These are phyloP conservation scores for Conopomorpha cramerella DNA, from an alignment of 1,140 invertebrate species.

Conservation along the genomic window DNA sequence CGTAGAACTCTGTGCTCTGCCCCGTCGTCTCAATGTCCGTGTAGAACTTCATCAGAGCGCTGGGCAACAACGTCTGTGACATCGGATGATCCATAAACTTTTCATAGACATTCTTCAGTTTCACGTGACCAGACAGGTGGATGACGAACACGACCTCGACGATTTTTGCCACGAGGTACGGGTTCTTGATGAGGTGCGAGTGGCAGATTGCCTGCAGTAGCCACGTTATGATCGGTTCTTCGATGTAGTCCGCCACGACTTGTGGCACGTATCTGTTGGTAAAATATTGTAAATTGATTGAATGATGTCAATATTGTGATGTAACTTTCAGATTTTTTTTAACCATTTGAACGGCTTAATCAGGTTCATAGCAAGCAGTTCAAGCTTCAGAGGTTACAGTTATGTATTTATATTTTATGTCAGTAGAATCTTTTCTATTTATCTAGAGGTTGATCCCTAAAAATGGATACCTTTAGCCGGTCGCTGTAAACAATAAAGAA, in stretches of 20 bases:
- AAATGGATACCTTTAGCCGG: no score
- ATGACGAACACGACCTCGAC: slow-evolving; percentile 94
- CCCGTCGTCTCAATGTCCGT: slow-evolving; percentile 98
- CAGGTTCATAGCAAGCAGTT: no score
- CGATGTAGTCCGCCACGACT: slow-evolving; percentile 77
- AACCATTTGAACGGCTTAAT: no score
- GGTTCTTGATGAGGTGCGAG: slow-evolving; percentile 90
- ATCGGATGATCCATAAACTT: slow-evolving; percentile 81
- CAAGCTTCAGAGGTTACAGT: no score
- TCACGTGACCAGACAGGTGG: slow-evolving; percentile 79
- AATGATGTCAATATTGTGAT: no score
- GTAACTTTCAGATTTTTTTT: no score
- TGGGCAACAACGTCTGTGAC: slow-evolving; percentile 79
- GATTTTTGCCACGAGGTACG: slow-evolving; percentile 93
- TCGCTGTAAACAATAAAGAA: no score
- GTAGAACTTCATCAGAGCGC: slow-evolving; percentile 96
- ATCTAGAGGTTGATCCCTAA: no score
- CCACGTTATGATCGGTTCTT: slow-evolving; percentile 85
- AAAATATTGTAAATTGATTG: no score
- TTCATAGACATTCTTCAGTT: slow-evolving; percentile 61
- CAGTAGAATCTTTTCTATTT: no score
- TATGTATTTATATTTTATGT: no score
- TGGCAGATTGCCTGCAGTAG: slow-evolving; percentile 87
- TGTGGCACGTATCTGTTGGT: slow-evolving; percentile 78
- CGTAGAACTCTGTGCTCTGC: slow-evolving; percentile 96